phyloP scores from a whole-genome alignment of 2,888 invertebrate species.

The Thecocarcelia acutangulata region DNA sequence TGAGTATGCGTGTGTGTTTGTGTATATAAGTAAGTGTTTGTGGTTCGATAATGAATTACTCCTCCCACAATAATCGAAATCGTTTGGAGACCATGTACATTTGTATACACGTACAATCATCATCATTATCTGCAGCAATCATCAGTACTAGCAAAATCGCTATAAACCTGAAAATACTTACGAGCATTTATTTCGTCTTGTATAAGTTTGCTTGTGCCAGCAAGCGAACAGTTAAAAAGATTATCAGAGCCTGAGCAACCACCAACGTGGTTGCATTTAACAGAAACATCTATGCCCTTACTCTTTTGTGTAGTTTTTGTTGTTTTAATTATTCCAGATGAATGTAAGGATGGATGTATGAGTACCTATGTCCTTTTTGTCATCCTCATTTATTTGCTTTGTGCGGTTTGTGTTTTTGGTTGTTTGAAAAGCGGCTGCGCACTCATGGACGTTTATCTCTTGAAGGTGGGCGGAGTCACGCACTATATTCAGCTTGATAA shows the following conservation, averaged over 20 bases:
- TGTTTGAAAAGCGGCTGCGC: constrained; percentile 67
- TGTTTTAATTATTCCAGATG: constrained; percentile 69
- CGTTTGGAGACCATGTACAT: constrained; percentile 27
- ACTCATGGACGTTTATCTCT: constrained; percentile 70
- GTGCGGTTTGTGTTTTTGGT: constrained; percentile 69
- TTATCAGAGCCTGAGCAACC: constrained; percentile 58
- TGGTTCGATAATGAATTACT: constrained; percentile 66
- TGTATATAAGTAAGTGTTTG: constrained; percentile 25
- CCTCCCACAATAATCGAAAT: constrained; percentile 60
- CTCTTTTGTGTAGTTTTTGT: constrained; percentile 38
- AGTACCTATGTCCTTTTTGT: constrained; percentile 55
- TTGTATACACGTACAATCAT: too few relatives aligned
- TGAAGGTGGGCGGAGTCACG: constrained; percentile 73
- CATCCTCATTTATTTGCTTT: constrained; percentile 71
- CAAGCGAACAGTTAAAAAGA: constrained; percentile 23
- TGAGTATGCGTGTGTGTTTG: neutral
- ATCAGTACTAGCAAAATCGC: constrained; percentile 2
- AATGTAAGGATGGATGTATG: constrained; percentile 16
- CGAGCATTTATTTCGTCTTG: constrained; percentile 1
- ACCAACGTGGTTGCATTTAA: constrained; percentile 62
- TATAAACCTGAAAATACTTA: constrained; percentile 9
- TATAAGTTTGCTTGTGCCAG: neutral
- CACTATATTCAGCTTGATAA: constrained; percentile 64
- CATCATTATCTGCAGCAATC: neutral
- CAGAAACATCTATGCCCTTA: constrained; percentile 34